Evolutionary conservation across 2,888 invertebrate species (phyloP).

Genomic region (Esperia sulphurella): DNA sequence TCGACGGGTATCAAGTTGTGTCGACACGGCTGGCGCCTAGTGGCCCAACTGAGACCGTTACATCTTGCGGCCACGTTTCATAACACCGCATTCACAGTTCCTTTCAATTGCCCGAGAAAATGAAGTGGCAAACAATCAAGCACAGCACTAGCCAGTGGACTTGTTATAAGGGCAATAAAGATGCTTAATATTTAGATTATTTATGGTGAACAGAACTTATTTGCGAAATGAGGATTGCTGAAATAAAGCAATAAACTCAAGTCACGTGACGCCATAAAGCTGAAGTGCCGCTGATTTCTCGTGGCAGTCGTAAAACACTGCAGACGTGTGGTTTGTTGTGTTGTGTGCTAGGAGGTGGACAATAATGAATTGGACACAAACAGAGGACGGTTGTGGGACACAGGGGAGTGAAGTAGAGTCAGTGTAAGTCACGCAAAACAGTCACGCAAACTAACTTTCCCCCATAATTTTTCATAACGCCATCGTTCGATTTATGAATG

Average conservation of each 20-base stretch:
- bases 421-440: constrained; percentile 57
- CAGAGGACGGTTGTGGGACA: constrained; percentile 52
- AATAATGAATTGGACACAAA: constrained; percentile 46
- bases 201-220: constrained; percentile 17
- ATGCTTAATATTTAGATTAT: constrained; percentile 12
- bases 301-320: constrained; percentile 19
- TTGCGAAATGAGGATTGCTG: constrained; percentile 18
- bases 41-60: constrained; percentile 40
- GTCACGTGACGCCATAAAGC: constrained; percentile 23
- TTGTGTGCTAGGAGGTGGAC: constrained; percentile 21
- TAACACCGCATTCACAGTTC: constrained; percentile 40
- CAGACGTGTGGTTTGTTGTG: constrained; percentile 9
- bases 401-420: constrained; percentile 38
- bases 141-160: too few relatives aligned
- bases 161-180: not conserved
- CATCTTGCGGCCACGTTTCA: constrained; percentile 60
- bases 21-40: constrained; percentile 51
- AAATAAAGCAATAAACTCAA: constrained; percentile 19
- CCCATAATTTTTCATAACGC: constrained; percentile 45
- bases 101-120: constrained; percentile 42
- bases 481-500: constrained; percentile 36
- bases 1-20: constrained; percentile 46
- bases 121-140: constrained; percentile 17
- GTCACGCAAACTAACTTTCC: constrained; percentile 62
- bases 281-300: constrained; percentile 21